phyloP scores from a whole-genome alignment of 2,797 vertebrate species.

The Strix occidentalis region DNA sequence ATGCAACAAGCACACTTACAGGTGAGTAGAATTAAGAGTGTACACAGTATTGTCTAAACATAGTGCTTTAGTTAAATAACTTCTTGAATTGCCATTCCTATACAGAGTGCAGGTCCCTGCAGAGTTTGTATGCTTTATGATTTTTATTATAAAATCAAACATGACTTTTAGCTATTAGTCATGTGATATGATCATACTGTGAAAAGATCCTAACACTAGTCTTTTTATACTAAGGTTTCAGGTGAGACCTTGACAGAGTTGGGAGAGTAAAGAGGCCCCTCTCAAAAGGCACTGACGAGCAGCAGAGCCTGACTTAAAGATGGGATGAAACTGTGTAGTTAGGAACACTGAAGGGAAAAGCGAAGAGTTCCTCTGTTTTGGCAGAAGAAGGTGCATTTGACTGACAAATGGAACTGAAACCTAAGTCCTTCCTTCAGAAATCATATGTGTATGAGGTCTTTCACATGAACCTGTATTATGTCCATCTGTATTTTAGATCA shows the following conservation, averaged over 20 bases:
- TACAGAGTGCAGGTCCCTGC: not conserved
- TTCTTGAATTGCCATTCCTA: not conserved
- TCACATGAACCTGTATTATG: not conserved
- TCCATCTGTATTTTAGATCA: not conserved
- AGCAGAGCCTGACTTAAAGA: not conserved
- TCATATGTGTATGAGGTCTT: not conserved
- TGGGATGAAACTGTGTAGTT: not conserved
- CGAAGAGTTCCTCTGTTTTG: not conserved
- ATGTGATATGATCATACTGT: not conserved
- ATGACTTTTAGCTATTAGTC: not conserved
- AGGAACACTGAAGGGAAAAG: not conserved
- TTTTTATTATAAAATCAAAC: not conserved
- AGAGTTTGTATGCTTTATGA: not conserved
- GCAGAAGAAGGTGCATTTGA: not conserved
- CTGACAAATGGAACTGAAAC: not conserved
- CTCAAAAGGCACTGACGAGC: not conserved
- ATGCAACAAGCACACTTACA: not conserved
- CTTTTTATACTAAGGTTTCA: not conserved
- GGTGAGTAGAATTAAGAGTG: not conserved
- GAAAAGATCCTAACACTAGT: not conserved
- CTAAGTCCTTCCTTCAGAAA: not conserved
- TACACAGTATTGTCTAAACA: not conserved
- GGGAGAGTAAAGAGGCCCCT: not conserved
- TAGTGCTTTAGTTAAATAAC: not conserved
- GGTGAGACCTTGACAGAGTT: not conserved